Evolutionary conservation across 1,140 invertebrate species (phyloP).

Genomic region (Episyrphus balteatus): DNA sequence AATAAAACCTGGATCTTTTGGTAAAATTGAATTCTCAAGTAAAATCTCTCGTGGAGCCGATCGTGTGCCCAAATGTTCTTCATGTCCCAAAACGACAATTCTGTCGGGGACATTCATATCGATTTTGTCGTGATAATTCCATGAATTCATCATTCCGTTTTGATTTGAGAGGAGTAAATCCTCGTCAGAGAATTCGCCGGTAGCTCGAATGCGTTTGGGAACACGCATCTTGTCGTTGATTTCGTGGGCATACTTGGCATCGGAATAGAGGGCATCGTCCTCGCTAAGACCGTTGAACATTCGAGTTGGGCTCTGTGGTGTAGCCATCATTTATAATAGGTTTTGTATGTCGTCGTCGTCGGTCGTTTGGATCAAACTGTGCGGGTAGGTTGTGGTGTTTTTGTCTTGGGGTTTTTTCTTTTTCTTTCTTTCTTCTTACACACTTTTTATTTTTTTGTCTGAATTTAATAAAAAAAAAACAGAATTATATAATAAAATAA

Average conservation of each 20-base stretch:
- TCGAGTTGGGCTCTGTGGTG: slow-evolving; percentile 45
- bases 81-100: slow-evolving; percentile 74
- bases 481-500: too few relatives aligned
- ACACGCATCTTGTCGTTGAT: slow-evolving; percentile 69
- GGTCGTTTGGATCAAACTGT: too few relatives aligned
- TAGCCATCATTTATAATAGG: slow-evolving; percentile 46
- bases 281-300: slow-evolving; percentile 45
- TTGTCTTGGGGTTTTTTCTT: too few relatives aligned
- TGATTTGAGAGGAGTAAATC: slow-evolving; percentile 43
- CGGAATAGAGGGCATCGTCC: slow-evolving; percentile 53
- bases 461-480: too few relatives aligned
- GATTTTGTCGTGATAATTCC: slow-evolving; percentile 61
- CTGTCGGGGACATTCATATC: slow-evolving; percentile 85
- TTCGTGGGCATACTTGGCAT: slow-evolving; percentile 59
- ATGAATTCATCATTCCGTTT: slow-evolving; percentile 46
- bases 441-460: too few relatives aligned
- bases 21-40: slow-evolving; percentile 67
- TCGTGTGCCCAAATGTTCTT: slow-evolving; percentile 69
- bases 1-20: slow-evolving; percentile 55
- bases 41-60: slow-evolving; percentile 72
- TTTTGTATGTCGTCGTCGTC: too few relatives aligned
- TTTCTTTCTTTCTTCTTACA: too few relatives aligned
- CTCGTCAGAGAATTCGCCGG: slow-evolving; percentile 50
- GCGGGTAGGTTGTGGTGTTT: too few relatives aligned
- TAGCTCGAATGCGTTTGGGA: slow-evolving; percentile 63